Evolutionary conservation across 2,888 invertebrate genomes (phyloP), one percentile per base, ranked within the genome.

Genomic region (Melanargia galathea): DNA sequence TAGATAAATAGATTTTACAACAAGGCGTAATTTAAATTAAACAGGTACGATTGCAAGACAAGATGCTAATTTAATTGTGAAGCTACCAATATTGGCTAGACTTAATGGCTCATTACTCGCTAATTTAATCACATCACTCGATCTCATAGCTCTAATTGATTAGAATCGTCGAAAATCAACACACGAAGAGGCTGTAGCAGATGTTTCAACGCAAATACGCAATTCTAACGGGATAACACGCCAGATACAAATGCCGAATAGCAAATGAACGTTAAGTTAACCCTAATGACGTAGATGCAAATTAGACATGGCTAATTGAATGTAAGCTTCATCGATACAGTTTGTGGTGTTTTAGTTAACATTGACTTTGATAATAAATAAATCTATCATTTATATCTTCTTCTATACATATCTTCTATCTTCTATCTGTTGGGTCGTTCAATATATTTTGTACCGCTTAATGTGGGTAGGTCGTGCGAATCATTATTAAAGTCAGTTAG

Each of bases 121-220:
- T 30, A 30, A 49, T 26, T 49, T 30, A 49, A n/a, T 10, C n/a
- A 55, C 43, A 55, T 16, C 43, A 43, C 16, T 43, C 26, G 26
- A 55, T 35, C 18, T 35, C 35, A 20, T 35, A 20, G 35, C 52
- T 18, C 33, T 16, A 43, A 40, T 16, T 40, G 40, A 43, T 43
- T 55, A 16, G 55, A 55, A 43, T 55, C 43, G 16, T 26, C 43
- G n/a, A 43, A 55, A 55, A 55, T 55, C 26, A 55, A 55, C 55
- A 55, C 11, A 24, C 26, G 22, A 26, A 43, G 43, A 55, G 26
- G 8, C 16, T 5, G 40, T 7, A 40, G 24, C 24, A 55, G 55
- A 55, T 55, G 43, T 55, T 52, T 11, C 51, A 48, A 48, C n/a
- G 16, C 26, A 52, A 52, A 52, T 35, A 52, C 35, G 52, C 8